Evolutionary conservation across 2,797 vertebrate species (phyloP).

Genomic region (Chaenodraco wilsoni): DNA sequence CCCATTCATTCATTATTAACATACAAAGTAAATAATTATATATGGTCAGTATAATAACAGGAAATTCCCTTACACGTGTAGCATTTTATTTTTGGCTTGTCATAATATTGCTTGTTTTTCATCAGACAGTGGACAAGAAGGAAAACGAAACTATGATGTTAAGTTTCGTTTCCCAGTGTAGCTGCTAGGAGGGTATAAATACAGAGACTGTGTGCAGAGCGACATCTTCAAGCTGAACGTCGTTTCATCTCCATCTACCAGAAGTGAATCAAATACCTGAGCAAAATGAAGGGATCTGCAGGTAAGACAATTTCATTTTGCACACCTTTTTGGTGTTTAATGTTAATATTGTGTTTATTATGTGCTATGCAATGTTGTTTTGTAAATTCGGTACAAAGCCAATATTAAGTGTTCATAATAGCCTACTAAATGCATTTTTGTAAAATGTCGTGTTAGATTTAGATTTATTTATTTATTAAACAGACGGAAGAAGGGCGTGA

Average conservation of each 20-base stretch:
- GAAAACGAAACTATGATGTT: slow-evolving; percentile 51
- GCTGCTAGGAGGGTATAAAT: background rate
- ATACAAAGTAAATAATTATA: background rate
- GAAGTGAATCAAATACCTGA: background rate
- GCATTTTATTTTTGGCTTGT: background rate
- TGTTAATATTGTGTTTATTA: background rate
- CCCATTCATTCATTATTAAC: too few species aligned
- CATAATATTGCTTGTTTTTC: background rate
- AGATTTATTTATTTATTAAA: background rate
- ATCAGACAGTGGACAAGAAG: background rate
- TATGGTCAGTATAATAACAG: background rate
- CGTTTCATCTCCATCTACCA: background rate
- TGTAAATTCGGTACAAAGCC: background rate
- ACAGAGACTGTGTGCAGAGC: background rate
- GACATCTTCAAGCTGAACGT: background rate
- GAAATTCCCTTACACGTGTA: background rate
- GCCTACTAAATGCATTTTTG: background rate
- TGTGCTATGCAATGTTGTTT: background rate
- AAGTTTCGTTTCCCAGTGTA: slow-evolving; percentile 65
- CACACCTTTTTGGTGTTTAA: background rate
- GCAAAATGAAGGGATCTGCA: slow-evolving; percentile 45
- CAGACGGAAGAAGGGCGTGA: background rate
- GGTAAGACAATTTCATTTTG: slow-evolving; percentile 28
- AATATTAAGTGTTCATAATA: background rate
- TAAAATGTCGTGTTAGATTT: background rate